Conservation (phyloP, 1,140 invertebrate species). For the Neodiprion pinetum region DNA sequence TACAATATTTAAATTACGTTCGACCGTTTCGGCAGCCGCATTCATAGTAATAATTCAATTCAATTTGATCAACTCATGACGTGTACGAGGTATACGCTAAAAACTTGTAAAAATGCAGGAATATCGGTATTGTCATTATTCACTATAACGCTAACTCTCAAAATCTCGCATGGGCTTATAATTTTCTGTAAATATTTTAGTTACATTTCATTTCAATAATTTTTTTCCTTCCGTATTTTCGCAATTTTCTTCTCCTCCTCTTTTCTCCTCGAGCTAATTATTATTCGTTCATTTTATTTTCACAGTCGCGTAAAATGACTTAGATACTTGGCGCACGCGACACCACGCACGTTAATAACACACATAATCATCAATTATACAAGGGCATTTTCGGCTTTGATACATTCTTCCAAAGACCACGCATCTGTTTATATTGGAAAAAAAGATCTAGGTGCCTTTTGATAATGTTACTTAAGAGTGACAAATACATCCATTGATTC, state of each 20-base stretch:
- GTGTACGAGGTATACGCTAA: neutral
- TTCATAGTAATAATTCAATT: neutral
- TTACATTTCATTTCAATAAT: neutral
- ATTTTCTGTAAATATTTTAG: neutral
- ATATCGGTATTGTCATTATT: slow-evolving; percentile 20
- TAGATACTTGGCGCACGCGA: neutral
- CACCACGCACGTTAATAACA: neutral
- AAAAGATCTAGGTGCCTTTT: too few species aligned
- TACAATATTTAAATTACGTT: slow-evolving; percentile 7
- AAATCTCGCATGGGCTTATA: neutral
- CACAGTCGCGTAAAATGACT: neutral
- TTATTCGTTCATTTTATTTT: neutral
- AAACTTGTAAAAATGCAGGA: slow-evolving; percentile 10
- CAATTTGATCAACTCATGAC: neutral
- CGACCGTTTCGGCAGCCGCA: neutral
- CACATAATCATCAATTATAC: neutral
- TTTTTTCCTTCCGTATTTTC: too few species aligned
- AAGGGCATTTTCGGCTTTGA: neutral
- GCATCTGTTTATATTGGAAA: too few species aligned
- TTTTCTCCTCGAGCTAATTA: too few species aligned
- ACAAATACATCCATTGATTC: too few species aligned
- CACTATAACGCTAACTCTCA: slow-evolving; percentile 4
- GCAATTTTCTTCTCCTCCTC: neutral
- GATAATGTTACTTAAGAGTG: too few species aligned
- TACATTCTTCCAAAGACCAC: neutral